Evolutionary conservation across 2,797 vertebrate species (phyloP).

Genomic region (Anomalospiza imberbis): DNA sequence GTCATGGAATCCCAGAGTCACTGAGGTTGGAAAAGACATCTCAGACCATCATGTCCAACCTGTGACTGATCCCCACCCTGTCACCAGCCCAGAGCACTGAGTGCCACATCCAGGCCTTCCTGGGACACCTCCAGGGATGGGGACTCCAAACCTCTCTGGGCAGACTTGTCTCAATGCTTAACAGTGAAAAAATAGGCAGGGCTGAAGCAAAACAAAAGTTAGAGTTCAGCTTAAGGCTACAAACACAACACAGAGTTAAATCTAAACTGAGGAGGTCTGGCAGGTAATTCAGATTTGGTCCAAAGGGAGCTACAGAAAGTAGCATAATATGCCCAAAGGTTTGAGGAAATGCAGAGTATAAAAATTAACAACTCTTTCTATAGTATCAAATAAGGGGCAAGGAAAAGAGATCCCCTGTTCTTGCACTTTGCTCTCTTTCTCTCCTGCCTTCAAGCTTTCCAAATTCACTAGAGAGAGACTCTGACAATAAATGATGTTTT

Average conservation of each 20-base stretch:
- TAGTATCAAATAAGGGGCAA: slow-evolving; percentile 4
- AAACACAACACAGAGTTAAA: background rate
- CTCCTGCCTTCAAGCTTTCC: slow-evolving; percentile 36
- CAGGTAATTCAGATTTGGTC: background rate
- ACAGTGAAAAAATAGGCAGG: background rate
- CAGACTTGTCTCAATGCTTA: background rate
- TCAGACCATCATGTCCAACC: fast-evolving
- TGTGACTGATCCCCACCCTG: fast-evolving
- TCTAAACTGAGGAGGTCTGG: background rate
- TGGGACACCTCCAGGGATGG: background rate
- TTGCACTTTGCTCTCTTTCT: slow-evolving; percentile 40
- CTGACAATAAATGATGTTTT: slow-evolving; percentile 36
- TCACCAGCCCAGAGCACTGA: background rate
- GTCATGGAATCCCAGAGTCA: background rate
- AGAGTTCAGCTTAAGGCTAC: background rate
- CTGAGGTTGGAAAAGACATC: background rate
- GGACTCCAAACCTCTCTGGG: background rate
- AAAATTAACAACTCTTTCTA: slow-evolving; percentile 61
- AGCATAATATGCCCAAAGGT: background rate
- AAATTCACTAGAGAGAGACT: slow-evolving; percentile 42
- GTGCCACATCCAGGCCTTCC: background rate
- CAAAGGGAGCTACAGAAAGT: background rate
- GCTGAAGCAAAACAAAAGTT: background rate
- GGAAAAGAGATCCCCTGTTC: slow-evolving; percentile 1
- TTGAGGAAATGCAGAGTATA: background rate